A percentile compares a stretch with the other conserved stretches of the same genome.
phyloP scores from a whole-genome alignment of 1,140 invertebrate species.

The Octopus sinensis region DNA sequence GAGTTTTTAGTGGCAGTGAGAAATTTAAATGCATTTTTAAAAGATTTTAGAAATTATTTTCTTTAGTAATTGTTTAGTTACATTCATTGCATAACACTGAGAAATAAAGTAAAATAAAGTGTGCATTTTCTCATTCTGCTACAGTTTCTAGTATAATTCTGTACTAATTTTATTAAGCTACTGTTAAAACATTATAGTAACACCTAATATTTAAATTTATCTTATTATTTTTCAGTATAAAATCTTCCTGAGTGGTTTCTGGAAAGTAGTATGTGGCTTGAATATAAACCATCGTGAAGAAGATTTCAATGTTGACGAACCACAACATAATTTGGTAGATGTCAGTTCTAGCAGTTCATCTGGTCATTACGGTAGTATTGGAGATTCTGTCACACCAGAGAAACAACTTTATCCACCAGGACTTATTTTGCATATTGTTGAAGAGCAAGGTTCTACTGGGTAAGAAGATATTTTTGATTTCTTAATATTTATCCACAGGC shows the following conservation, averaged over 20 bases:
- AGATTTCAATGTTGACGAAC: not conserved
- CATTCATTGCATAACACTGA: no score
- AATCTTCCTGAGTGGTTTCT: constrained; percentile 30
- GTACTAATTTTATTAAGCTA: no score
- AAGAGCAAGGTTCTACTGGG: not conserved
- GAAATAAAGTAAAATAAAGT: no score
- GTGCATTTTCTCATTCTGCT: no score
- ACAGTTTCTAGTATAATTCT: no score
- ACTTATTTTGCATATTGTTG: constrained; percentile 19
- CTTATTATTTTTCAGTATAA: constrained; percentile 26
- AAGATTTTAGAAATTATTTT: no score
- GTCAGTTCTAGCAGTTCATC: not conserved
- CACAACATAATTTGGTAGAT: not conserved
- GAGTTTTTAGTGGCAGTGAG: no score
- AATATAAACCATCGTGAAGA: not conserved
- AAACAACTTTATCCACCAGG: constrained; percentile 19
- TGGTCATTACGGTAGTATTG: constrained; percentile 7
- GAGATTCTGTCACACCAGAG: not conserved
- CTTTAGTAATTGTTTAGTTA: no score
- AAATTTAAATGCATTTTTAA: no score
- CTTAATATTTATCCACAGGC: no score
- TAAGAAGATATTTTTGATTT: no score
- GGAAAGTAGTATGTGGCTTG: constrained; percentile 25
- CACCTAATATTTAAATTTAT: constrained; percentile 2
- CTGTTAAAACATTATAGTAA: not conserved